Conservation (phyloP, 2,113 vertebrate genomes). For the Elanoides forficatus region DNA sequence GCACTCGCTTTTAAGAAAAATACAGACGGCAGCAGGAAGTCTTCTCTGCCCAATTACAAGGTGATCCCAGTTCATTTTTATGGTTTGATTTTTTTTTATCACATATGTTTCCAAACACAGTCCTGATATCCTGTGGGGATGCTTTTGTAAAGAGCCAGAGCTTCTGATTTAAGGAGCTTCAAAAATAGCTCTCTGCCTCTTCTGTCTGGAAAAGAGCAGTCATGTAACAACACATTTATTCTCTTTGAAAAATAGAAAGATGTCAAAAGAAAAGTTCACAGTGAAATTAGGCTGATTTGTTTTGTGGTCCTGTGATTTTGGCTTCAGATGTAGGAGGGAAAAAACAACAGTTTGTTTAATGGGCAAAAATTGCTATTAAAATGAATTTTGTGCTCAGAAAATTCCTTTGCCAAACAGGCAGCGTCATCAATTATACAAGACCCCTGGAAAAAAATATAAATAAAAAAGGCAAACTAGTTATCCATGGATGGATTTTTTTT, state of each 20-base stretch:
- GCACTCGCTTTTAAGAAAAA: constrained; percentile 69
- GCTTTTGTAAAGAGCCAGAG: constrained; percentile 79
- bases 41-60: constrained; percentile 81
- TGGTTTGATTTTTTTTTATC: constrained; percentile 79
- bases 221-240: constrained; percentile 73
- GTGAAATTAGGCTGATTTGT: constrained; percentile 76
- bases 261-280: constrained; percentile 76
- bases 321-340: constrained; percentile 28
- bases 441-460: constrained; percentile 5
- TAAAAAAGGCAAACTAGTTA: constrained; percentile 31
- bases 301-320: constrained; percentile 69
- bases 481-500: constrained; percentile 27
- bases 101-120: constrained; percentile 79
- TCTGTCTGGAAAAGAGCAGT: constrained; percentile 72
- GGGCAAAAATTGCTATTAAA: constrained; percentile 65
- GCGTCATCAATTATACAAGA: constrained; percentile 63
- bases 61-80: constrained; percentile 79
- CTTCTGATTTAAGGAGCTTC: constrained; percentile 81
- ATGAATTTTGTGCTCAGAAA: constrained; percentile 62
- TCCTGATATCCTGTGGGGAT: constrained; percentile 79
- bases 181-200: constrained; percentile 77
- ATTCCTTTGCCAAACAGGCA: constrained; percentile 47
- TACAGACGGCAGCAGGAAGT: constrained; percentile 70
- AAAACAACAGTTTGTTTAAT: constrained; percentile 66
- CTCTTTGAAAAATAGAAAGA: constrained; percentile 77